Evolutionary conservation across 2,888 invertebrate genomes (phyloP).

Genomic region (Aporophyla lueneburgensis): DNA sequence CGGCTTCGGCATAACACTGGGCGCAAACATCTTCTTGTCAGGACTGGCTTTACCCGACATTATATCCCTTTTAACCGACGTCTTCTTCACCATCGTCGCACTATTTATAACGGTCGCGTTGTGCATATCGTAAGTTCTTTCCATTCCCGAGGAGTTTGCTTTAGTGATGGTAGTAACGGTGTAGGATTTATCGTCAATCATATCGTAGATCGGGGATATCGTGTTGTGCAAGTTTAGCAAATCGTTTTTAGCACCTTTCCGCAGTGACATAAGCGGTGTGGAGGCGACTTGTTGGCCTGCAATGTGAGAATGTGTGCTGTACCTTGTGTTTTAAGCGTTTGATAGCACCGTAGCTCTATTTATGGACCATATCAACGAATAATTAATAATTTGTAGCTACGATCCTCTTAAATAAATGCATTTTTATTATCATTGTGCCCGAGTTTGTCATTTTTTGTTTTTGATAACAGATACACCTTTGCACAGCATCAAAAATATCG

Average conservation of each 20-base stretch:
- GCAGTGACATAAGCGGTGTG: slow-evolving; percentile 81
- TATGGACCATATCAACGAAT: no score
- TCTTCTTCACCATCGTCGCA: slow-evolving; percentile 81
- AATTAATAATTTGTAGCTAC: no score
- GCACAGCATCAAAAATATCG: no score
- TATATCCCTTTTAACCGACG: slow-evolving; percentile 81
- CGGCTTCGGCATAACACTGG: slow-evolving; percentile 67
- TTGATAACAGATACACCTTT: no score
- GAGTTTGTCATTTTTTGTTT: no score
- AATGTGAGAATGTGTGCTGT: slow-evolving; percentile 54
- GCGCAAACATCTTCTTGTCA: slow-evolving; percentile 77
- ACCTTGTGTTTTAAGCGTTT: slow-evolving; percentile 25
- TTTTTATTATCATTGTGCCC: no score
- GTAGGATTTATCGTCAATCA: slow-evolving; percentile 82
- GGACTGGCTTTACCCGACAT: slow-evolving; percentile 76
- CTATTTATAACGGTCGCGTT: slow-evolving; percentile 82
- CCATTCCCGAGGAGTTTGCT: slow-evolving; percentile 68
- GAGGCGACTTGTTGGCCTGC: slow-evolving; percentile 84
- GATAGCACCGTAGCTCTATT: not conserved
- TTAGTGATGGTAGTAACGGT: slow-evolving; percentile 75
- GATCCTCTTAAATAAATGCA: no score
- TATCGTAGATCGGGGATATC: slow-evolving; percentile 87
- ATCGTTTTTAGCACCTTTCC: slow-evolving; percentile 76
- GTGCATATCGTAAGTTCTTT: slow-evolving; percentile 76
- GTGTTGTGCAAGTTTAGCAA: slow-evolving; percentile 82